Evolutionary conservation across 2,797 vertebrate genomes (phyloP).

Genomic region (Gymnodraco acuticeps): DNA sequence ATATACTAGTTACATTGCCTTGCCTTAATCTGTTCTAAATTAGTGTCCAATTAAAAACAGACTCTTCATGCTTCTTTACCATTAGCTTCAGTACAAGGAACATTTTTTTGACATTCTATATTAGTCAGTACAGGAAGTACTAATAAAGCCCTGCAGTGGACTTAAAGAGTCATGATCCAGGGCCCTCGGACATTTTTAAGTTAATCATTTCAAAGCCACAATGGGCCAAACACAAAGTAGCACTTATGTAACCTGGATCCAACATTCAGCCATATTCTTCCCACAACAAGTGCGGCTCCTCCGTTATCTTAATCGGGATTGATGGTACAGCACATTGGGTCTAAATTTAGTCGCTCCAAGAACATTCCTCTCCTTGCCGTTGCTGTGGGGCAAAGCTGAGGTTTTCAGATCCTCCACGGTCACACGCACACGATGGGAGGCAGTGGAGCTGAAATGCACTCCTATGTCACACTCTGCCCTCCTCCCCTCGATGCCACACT

Average conservation of each 20-base stretch:
- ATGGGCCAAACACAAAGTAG: slow-evolving; percentile 49
- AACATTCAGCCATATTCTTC: slow-evolving; percentile 68
- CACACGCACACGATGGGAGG: slow-evolving; percentile 70
- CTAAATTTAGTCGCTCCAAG: slow-evolving; percentile 80
- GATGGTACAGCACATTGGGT: slow-evolving; percentile 80
- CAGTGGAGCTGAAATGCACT: slow-evolving; percentile 77
- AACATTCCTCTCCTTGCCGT: slow-evolving; percentile 71
- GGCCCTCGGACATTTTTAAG: slow-evolving; percentile 26
- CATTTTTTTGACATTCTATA: background rate
- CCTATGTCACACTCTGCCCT: slow-evolving; percentile 62
- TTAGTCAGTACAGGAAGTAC: slow-evolving; percentile 2
- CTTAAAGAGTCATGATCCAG: slow-evolving; percentile 19
- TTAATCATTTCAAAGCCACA: slow-evolving; percentile 30
- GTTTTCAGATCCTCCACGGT: slow-evolving; percentile 76
- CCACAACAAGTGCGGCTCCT: slow-evolving; percentile 50
- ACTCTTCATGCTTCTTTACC: slow-evolving; percentile 2
- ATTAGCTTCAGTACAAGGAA: background rate
- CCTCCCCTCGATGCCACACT: slow-evolving; percentile 19
- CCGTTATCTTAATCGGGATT: slow-evolving; percentile 78
- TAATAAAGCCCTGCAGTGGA: slow-evolving; percentile 3
- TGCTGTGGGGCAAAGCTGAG: slow-evolving; percentile 76
- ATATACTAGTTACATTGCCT: too few relatives aligned
- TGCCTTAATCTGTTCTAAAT: background rate
- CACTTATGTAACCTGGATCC: slow-evolving; percentile 71
- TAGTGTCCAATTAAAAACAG: background rate